These are phyloP conservation scores for Diplazon laetatorius DNA, from an alignment of 2,888 invertebrate genomes.

Conservation along the genomic window DNA sequence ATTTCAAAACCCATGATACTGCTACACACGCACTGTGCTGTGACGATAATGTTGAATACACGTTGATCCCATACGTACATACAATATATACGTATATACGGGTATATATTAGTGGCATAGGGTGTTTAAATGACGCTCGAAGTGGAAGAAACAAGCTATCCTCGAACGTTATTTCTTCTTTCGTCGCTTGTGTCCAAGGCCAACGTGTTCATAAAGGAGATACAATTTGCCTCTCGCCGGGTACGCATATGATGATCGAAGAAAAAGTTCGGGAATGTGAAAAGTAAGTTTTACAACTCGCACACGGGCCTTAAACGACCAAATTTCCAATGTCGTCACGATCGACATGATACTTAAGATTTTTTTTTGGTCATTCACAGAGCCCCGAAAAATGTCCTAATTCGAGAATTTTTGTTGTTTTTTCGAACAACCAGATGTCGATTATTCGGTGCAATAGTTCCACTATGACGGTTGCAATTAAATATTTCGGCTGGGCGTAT, in stretches of 20 bases:
- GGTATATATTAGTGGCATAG: slow-evolving; percentile 10
- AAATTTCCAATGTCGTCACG: too few relatives aligned
- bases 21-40: slow-evolving; percentile 29
- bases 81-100: neutral
- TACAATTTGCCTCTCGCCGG: too few relatives aligned
- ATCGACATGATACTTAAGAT: too few relatives aligned
- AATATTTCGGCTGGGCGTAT: too few relatives aligned
- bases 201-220: slow-evolving; percentile 39
- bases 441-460: too few relatives aligned
- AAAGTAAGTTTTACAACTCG: neutral
- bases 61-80: slow-evolving; percentile 7
- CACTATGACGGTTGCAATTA: too few relatives aligned
- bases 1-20: slow-evolving; percentile 34
- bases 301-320: too few relatives aligned
- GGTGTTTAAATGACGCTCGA: slow-evolving; percentile 10
- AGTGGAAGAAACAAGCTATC: slow-evolving; percentile 34
- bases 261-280: slow-evolving; percentile 14
- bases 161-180: slow-evolving; percentile 4
- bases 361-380: too few relatives aligned
- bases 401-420: too few relatives aligned
- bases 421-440: too few relatives aligned
- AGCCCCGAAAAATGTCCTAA: too few relatives aligned
- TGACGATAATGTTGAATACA: neutral
- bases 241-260: neutral
- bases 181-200: slow-evolving; percentile 1